Evolutionary conservation across 2,888 invertebrate genomes (phyloP), one percentile per base, ranked within the genome.

Genomic region (Oscheius sp.): DNA sequence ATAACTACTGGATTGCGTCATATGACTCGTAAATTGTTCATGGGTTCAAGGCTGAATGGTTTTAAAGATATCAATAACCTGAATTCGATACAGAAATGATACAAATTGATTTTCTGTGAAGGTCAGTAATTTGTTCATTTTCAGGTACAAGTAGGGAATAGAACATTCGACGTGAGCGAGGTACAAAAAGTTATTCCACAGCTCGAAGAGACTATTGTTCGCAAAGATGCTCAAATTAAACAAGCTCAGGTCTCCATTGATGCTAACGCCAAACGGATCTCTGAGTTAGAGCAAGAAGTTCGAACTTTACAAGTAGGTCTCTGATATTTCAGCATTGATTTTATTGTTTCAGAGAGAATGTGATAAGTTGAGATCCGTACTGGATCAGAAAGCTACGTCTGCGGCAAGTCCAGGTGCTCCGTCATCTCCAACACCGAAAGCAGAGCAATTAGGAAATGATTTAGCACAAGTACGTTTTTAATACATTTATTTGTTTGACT

Each of bases 311-410:
- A 85, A 82, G 84, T 84, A n/a, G n/a, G 41, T 4, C 20, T 8
- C 14, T 50, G 5, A 4, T n/a, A 5, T 28, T 54, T 32, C 30
- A 6, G n/a, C n/a, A 30, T 28, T 24, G 6, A 45, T 22, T 20
- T 22, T 28, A 36, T n/a, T 54, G n/a, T 66, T 83, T 38, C 76
- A 86, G 83, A 72, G 82, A 47, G 86, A 86, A 82, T 86, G 86
- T 67, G 87, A 88, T 83, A 89, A 88, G 78, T 82, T 88, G 63
- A 87, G 88, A 67, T 88, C 88, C 1, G 88, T 89, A 33, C 84
- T 89, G 63, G 86, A 87, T 70, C 86, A 87, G 70, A 89, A 87
- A 68, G 87, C 88, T 22, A 82, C 83, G 51, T 75, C 80, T 24
- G 79, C 80, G 1, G 82, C 81, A 41, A 73, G 73, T 36, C 74